Base-by-base conservation (phyloP, 2,888 invertebrate genomes). In the Ceriagrion tenellum region DNA sequence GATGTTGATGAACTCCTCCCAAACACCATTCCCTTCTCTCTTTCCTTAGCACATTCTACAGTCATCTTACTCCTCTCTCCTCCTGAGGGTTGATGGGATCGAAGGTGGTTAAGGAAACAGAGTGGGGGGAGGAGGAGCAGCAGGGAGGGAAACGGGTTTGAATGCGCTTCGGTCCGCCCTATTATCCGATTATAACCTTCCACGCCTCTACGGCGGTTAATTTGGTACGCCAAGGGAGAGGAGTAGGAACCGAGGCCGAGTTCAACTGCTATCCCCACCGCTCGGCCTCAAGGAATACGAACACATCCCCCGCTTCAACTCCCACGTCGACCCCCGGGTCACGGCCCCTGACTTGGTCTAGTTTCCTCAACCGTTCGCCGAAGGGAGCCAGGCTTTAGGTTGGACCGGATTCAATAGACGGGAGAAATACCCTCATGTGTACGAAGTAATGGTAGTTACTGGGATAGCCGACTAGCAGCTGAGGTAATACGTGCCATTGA, bases 131-230 rank as follows among this genome's bases (percentile, higher is more conserved):
- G n/a, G 18, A 13, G 69, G n/a, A 59, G 69, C 69, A 8, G 18
- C 23, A 23, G 26, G 23, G 26, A n/a, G n/a, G n/a, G n/a, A 69
- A 69, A n/a, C 69, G 69, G n/a, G n/a, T 26, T 10, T 10, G 69
- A 69, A 69, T 69, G n/a, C 69, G 69, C 69, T 69, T 69, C 69
- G 69, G 69, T 26, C n/a, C 69, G 26, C n/a, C 69, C 69, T n/a
- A 69, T 69, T 69, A 69, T 69, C 69, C 69, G 69, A 69, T 69
- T 69, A 69, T 81, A 81, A 81, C 81, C 81, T 81, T 16, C 30
- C 81, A 35, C 81, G 81, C 69, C 69, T 69, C 69, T 8, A 1
- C 69, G 69, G 69, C 81, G 81, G 81, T 81, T 81, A 35, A 81
- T 81, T 81, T 35, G 81, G 81, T 16, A 35, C 69, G 16, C 59